These are phyloP conservation scores for Plectrocnemia conspersa DNA, from an alignment of 1,140 invertebrate genomes.

Conservation along the genomic window DNA sequence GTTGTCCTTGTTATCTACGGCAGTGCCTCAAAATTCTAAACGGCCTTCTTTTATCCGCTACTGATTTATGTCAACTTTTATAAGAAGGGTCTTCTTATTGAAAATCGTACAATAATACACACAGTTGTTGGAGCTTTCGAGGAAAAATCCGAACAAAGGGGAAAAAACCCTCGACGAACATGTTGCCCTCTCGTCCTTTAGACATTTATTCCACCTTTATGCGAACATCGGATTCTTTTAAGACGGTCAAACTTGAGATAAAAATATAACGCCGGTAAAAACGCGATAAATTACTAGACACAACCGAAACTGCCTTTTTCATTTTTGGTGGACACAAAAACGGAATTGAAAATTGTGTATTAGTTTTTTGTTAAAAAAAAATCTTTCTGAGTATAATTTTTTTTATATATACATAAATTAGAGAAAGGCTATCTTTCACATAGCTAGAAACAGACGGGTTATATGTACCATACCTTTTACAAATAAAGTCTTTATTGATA, in stretches of 20 bases:
- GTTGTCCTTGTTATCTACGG: constrained; percentile 29
- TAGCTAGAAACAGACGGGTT: too few relatives aligned
- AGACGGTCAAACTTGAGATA: too few relatives aligned
- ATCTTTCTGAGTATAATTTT: too few relatives aligned
- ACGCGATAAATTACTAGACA: too few relatives aligned
- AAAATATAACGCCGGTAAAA: too few relatives aligned
- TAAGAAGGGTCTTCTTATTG: constrained; percentile 29
- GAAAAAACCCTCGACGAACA: constrained; percentile 23
- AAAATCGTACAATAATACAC: constrained; percentile 28
- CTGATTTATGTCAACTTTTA: constrained; percentile 31
- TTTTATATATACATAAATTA: too few relatives aligned
- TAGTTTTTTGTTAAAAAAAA: not conserved
- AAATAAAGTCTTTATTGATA: too few relatives aligned
- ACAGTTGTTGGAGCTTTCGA: constrained; percentile 15
- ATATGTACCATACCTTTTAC: too few relatives aligned
- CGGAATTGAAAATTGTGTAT: not conserved
- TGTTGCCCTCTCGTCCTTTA: constrained; percentile 27
- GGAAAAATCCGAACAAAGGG: constrained; percentile 27
- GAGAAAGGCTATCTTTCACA: too few relatives aligned
- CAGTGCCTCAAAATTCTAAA: constrained; percentile 22
- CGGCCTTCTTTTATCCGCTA: constrained; percentile 26
- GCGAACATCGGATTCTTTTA: constrained; percentile 17
- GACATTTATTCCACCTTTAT: constrained; percentile 28
- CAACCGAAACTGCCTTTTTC: too few relatives aligned
- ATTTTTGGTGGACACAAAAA: too few relatives aligned